A percentile compares a stretch with the other conserved stretches of the same genome.
Conservation (phyloP, 2,113 vertebrate species). For the Dicentrarchus labrax region DNA sequence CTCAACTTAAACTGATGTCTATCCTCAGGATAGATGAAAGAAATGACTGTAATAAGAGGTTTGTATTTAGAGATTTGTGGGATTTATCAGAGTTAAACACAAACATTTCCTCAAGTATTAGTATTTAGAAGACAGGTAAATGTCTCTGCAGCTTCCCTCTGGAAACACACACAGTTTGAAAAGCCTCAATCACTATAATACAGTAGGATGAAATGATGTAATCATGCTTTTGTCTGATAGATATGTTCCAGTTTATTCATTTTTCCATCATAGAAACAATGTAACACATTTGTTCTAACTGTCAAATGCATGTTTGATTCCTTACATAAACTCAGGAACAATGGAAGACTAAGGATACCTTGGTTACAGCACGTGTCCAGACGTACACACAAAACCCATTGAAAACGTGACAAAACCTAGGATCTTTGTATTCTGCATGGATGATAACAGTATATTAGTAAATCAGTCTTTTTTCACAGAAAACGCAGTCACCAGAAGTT, state of each 20-base stretch:
- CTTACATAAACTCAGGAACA: neutral
- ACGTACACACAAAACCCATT: neutral
- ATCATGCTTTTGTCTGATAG: neutral
- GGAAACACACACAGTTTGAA: neutral
- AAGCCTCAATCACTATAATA: neutral
- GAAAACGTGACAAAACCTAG: neutral
- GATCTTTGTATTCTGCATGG: neutral
- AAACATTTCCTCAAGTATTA: slow-evolving; percentile 14
- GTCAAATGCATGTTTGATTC: neutral
- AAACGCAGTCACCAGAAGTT: neutral
- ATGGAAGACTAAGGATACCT: neutral
- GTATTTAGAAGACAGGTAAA: slow-evolving; percentile 10
- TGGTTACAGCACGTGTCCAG: neutral
- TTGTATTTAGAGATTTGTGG: slow-evolving; percentile 34
- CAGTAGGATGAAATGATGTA: neutral
- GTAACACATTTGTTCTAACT: neutral
- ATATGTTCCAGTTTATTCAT: neutral
- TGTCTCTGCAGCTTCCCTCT: neutral
- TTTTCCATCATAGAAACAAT: neutral
- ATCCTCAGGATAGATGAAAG: slow-evolving; percentile 22
- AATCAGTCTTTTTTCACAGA: neutral
- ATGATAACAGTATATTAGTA: neutral
- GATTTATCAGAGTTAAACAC: slow-evolving; percentile 42
- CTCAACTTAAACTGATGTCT: slow-evolving; percentile 39
- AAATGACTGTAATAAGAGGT: slow-evolving; percentile 16